A percentile compares a stretch with the other conserved stretches of the same genome.
Conservation (phyloP, 1,140 invertebrate species). For the Maconellicoccus hirsutus region DNA sequence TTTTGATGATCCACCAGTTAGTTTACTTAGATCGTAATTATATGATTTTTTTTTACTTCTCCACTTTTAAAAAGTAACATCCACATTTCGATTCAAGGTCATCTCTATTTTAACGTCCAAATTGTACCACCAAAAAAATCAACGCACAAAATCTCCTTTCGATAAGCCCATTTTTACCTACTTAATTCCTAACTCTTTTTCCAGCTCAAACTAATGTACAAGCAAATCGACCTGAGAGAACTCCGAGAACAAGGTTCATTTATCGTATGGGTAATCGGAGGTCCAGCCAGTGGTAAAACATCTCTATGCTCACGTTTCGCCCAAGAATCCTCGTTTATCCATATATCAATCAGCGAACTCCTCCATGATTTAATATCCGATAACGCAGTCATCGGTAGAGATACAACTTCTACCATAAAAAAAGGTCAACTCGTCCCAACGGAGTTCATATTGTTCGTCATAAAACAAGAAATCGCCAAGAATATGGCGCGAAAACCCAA, state of each 20-base stretch:
- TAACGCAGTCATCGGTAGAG: background rate
- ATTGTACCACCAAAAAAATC: too few relatives aligned
- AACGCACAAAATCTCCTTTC: too few relatives aligned
- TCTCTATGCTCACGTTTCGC: background rate
- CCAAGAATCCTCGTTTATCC: background rate
- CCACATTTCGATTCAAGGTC: too few relatives aligned
- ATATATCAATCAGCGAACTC: background rate
- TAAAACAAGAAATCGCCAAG: background rate
- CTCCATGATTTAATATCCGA: background rate
- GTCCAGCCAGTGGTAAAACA: slow-evolving; percentile 4
- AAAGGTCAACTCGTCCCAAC: background rate
- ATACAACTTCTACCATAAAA: background rate
- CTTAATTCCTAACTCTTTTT: too few relatives aligned
- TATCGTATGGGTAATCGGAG: background rate
- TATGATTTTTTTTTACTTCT: too few relatives aligned
- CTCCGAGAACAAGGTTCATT: background rate
- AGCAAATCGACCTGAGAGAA: background rate
- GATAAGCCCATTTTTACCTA: too few relatives aligned
- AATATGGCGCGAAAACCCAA: background rate
- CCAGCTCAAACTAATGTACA: background rate
- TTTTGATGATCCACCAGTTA: too few relatives aligned
- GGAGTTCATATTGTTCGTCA: background rate
- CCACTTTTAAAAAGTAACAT: too few relatives aligned
- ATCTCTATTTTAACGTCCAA: too few relatives aligned
- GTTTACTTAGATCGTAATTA: too few relatives aligned